Evolutionary conservation across 1,140 invertebrate genomes (phyloP).

Genomic region (Caenorhabditis briggsae): DNA sequence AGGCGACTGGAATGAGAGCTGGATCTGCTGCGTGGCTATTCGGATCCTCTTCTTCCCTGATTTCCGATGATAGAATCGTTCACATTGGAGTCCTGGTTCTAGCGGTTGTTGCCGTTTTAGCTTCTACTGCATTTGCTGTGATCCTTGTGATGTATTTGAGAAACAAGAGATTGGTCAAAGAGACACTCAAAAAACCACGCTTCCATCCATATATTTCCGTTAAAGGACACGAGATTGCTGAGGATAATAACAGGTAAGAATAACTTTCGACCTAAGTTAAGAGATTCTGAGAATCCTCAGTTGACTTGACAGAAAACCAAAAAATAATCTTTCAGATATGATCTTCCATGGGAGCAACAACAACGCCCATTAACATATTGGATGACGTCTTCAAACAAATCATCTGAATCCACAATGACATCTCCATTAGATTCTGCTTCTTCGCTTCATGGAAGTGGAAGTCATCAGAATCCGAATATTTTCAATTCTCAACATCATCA

Average conservation of each 20-base stretch:
- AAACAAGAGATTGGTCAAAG: conserved; percentile 62
- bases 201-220: conserved; percentile 62
- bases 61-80: conserved; percentile 57
- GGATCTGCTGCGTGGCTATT: conserved; percentile 50
- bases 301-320: not conserved
- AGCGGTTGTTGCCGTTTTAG: conserved; percentile 58
- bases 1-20: conserved; percentile 23
- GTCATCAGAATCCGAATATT: conserved; percentile 39
- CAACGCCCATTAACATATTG: conserved; percentile 58
- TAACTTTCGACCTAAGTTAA: too few relatives aligned
- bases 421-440: conserved; percentile 66
- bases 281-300: too few relatives aligned
- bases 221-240: conserved; percentile 57
- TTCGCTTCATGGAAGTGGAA: conserved; percentile 57
- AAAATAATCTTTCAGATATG: conserved; percentile 64
- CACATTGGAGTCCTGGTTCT: conserved; percentile 58
- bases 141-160: conserved; percentile 59
- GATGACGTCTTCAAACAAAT: conserved; percentile 56
- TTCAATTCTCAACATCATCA: conserved; percentile 18
- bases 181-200: conserved; percentile 62
- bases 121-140: conserved; percentile 59
- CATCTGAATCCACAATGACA: conserved; percentile 63
- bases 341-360: conserved; percentile 66
- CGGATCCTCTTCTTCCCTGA: conserved; percentile 37
- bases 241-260: conserved; percentile 52